Conservation (phyloP, 1,140 invertebrate genomes). For the Pachyrhynchus sulphureomaculatus region DNA sequence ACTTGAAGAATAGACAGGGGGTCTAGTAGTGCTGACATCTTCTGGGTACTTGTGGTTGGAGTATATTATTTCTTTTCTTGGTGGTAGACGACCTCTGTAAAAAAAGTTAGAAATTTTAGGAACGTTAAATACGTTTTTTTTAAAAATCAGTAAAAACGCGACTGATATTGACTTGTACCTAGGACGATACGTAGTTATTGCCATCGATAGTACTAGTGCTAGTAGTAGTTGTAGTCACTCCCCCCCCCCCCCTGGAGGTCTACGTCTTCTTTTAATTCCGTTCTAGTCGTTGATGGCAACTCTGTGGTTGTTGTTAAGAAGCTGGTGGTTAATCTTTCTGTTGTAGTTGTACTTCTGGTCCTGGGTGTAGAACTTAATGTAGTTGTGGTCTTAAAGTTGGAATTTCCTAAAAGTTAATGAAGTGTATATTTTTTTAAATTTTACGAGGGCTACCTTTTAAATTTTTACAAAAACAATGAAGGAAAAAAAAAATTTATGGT, state of each 20-base stretch:
- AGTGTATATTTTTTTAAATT: too few species aligned
- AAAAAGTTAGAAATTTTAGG: too few species aligned
- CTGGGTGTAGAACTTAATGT: background rate
- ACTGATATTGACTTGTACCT: too few species aligned
- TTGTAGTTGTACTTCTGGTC: slow-evolving; percentile 1
- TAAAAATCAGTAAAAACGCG: too few species aligned
- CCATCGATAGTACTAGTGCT: slow-evolving; percentile 6
- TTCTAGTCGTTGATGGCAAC: background rate
- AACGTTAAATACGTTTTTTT: too few species aligned
- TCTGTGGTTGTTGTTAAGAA: slow-evolving; percentile 9
- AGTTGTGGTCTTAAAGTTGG: slow-evolving; percentile 1
- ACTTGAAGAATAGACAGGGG: background rate
- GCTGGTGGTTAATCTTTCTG: slow-evolving; percentile 5
- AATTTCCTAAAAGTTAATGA: slow-evolving; percentile 11
- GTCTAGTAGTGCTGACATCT: slow-evolving; percentile 2
- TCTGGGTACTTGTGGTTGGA: slow-evolving; percentile 39
- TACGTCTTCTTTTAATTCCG: slow-evolving; percentile 18
- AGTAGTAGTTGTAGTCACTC: background rate
- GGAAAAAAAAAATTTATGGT: too few species aligned
- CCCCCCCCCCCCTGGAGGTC: too few species aligned
- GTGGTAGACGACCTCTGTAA: slow-evolving; percentile 1
- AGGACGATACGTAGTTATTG: slow-evolving; percentile 23
- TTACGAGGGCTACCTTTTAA: too few species aligned
- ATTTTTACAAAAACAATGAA: too few species aligned
- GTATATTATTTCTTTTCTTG: slow-evolving; percentile 25